phyloP scores from a whole-genome alignment of 2,888 invertebrate species.

The Thymelicus acteon region DNA sequence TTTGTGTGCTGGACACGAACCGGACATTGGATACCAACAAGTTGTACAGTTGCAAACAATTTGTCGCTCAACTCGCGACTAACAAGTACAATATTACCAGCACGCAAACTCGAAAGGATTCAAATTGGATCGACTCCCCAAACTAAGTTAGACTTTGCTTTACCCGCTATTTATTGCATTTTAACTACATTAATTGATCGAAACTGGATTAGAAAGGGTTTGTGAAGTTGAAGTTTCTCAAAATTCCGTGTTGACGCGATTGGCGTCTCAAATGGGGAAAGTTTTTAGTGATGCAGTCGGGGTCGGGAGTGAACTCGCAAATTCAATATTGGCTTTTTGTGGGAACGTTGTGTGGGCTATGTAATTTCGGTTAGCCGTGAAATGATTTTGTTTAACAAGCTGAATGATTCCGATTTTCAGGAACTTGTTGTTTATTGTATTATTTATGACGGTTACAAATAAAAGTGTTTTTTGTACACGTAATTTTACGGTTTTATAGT shows the following conservation, averaged over 20 bases:
- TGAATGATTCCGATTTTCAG: background rate
- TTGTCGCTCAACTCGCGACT: conserved; percentile 43
- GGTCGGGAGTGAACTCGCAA: conserved; percentile 23
- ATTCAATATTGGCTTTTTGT: conserved; percentile 37
- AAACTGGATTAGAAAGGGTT: conserved; percentile 56
- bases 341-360: conserved; percentile 19
- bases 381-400: conserved; percentile 28
- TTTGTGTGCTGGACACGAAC: background rate
- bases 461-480: too few species aligned
- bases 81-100: conserved; percentile 55
- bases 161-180: conserved; percentile 75
- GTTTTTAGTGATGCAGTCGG: conserved; percentile 32
- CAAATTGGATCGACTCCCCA: conserved; percentile 70
- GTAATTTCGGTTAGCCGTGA: conserved; percentile 26
- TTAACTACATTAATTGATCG: conserved; percentile 77
- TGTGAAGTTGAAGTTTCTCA: conserved; percentile 50
- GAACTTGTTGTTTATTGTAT: too few species aligned
- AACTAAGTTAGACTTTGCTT: conserved; percentile 71
- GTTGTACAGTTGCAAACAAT: conserved; percentile 48
- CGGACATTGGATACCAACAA: conserved; percentile 35
- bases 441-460: too few species aligned
- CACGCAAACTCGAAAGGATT: conserved; percentile 55
- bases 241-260: conserved; percentile 53
- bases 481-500: too few species aligned
- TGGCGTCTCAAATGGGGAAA: conserved; percentile 38